Percentiles rank a stretch among this genome's conserved stretches.
Evolutionary conservation across 1,140 invertebrate genomes (phyloP).

Genomic region (Mamestra configurata): DNA sequence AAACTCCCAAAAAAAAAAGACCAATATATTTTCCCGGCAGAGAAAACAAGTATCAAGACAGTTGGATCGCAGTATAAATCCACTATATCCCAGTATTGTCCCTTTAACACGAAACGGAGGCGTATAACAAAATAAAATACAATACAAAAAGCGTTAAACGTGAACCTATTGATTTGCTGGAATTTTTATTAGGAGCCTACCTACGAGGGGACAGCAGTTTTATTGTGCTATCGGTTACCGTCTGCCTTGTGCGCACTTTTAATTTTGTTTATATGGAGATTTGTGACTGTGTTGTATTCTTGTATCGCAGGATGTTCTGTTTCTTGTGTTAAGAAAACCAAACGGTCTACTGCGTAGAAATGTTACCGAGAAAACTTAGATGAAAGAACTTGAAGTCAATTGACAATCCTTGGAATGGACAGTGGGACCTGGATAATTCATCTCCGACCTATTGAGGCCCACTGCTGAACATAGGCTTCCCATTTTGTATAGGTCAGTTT

Average conservation of each 20-base stretch:
- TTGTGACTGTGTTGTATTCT: conserved; percentile 10
- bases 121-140: conserved; percentile 86
- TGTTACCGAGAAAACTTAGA: too few relatives aligned
- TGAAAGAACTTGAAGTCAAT: too few relatives aligned
- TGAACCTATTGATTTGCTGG: conserved; percentile 86
- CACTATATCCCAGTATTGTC: conserved; percentile 81
- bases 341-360: neutral
- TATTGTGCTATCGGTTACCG: conserved; percentile 65
- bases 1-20: too few relatives aligned
- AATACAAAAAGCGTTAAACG: conserved; percentile 85
- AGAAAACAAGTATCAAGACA: conserved; percentile 63
- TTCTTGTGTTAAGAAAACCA: neutral
- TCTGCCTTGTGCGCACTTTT: conserved; percentile 6
- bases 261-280: conserved; percentile 53
- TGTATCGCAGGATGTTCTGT: neutral
- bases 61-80: conserved; percentile 51
- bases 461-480: too few relatives aligned
- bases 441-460: too few relatives aligned
- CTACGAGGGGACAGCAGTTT: conserved; percentile 70
- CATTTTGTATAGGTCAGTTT: too few relatives aligned
- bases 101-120: conserved; percentile 84
- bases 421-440: too few relatives aligned
- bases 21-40: conserved; percentile 1
- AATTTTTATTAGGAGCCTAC: conserved; percentile 87
- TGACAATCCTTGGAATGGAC: too few relatives aligned